phyloP scores from a whole-genome alignment of 2,113 vertebrate species.

The Sinocyclocheilus rhinocerous region DNA sequence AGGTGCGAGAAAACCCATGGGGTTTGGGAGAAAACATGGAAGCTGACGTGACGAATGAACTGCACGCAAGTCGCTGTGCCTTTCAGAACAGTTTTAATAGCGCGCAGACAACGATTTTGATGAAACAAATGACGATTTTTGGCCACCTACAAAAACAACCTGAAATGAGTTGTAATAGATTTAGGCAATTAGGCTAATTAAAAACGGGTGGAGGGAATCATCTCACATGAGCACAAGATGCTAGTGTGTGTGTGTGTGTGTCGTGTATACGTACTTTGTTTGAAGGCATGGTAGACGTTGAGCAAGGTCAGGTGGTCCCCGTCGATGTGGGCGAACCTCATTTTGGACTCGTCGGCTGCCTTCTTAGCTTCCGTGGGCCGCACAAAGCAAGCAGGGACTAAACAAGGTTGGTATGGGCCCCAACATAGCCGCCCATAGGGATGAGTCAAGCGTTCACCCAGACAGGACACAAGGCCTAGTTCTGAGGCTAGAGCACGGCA shows the following conservation, averaged over 20 bases:
- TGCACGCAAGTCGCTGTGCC: neutral
- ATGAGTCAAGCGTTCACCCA: conserved; percentile 98
- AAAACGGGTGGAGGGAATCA: neutral
- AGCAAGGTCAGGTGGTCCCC: conserved; percentile 98
- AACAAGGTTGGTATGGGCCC: conserved; percentile 99
- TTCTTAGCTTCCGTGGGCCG: conserved; percentile 98
- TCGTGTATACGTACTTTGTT: conserved; percentile 86
- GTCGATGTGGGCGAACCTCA: conserved; percentile 98
- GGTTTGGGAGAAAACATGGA: conserved; percentile 4
- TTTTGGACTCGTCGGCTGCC: conserved; percentile 97
- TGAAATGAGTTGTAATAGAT: conserved; percentile 8
- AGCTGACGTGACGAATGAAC: neutral
- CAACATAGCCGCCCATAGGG: conserved; percentile 99
- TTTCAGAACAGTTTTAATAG: neutral
- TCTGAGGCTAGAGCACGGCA: conserved; percentile 83
- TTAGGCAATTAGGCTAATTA: conserved; percentile 26
- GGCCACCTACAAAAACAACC: conserved; percentile 29
- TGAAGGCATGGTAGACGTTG: conserved; percentile 98
- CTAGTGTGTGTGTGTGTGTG: neutral
- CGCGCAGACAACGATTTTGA: neutral
- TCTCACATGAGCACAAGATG: neutral
- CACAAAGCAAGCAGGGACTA: conserved; percentile 99
- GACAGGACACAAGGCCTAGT: conserved; percentile 92
- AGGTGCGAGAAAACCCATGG: neutral
- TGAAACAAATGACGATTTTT: conserved; percentile 8